phyloP scores from a whole-genome alignment of 2,797 vertebrate genomes.

The Octomys mimax region DNA sequence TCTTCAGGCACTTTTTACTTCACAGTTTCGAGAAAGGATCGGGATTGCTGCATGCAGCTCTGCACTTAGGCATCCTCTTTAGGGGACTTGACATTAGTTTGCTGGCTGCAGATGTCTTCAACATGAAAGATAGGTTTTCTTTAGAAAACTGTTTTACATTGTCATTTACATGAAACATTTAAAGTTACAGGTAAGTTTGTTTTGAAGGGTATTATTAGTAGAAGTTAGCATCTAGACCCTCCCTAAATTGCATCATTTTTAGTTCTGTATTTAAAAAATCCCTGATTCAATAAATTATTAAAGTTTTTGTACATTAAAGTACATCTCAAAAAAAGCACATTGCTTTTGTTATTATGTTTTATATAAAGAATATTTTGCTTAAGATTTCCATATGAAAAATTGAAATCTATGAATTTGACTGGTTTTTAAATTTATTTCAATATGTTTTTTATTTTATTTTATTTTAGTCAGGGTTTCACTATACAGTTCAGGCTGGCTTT shows the following conservation, averaged over 20 bases:
- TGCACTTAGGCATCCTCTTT: slow-evolving; percentile 77
- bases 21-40: slow-evolving; percentile 86
- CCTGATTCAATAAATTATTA: not conserved
- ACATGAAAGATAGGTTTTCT: slow-evolving; percentile 58
- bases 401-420: not conserved
- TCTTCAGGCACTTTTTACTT: slow-evolving; percentile 83
- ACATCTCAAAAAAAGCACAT: not conserved
- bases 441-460: not conserved
- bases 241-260: not conserved
- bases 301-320: not conserved
- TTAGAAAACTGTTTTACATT: slow-evolving; percentile 12
- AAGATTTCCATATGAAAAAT: slow-evolving; percentile 22
- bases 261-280: slow-evolving; percentile 26
- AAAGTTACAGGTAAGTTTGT: not conserved
- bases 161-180: not conserved
- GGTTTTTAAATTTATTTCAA: slow-evolving; percentile 25
- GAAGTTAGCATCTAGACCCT: not conserved
- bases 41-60: slow-evolving; percentile 77
- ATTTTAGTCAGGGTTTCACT: not conserved
- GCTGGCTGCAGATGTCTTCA: slow-evolving; percentile 59
- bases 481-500: not conserved
- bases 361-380: slow-evolving; percentile 23
- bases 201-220: not conserved
- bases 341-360: slow-evolving; percentile 12
- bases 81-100: slow-evolving; percentile 80